Percentiles rank a stretch among this genome's conserved stretches.
Conservation (phyloP, 2,113 vertebrate species). For the Phylloscopus trochilus region DNA sequence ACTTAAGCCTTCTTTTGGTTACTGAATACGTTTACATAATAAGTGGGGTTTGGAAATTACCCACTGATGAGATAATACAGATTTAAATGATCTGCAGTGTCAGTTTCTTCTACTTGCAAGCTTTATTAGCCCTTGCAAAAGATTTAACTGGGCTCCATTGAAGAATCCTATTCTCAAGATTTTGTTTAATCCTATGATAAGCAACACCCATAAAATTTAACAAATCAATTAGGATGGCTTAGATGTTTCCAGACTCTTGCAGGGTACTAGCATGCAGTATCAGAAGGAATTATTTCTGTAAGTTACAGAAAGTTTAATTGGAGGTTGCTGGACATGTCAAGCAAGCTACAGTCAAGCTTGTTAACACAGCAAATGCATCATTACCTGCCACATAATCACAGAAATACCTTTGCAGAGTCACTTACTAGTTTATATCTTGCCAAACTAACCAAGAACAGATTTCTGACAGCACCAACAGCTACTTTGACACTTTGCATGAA, state of each 20-base stretch:
- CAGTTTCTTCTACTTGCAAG: neutral
- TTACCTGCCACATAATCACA: neutral
- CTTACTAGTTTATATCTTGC: neutral
- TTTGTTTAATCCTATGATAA: neutral
- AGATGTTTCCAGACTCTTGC: neutral
- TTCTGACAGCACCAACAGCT: neutral
- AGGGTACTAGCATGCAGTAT: neutral
- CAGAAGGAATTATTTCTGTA: neutral
- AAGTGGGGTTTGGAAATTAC: slow-evolving; percentile 11
- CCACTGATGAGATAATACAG: slow-evolving; percentile 4
- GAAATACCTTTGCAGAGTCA: neutral
- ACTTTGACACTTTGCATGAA: neutral
- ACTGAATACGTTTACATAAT: slow-evolving; percentile 26
- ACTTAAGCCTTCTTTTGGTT: neutral
- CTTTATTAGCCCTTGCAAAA: neutral
- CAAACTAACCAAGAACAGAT: neutral
- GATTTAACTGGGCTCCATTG: neutral
- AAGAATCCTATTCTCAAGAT: neutral
- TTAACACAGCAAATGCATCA: neutral
- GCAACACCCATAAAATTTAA: neutral
- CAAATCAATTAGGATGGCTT: neutral
- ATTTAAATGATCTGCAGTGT: slow-evolving; percentile 23
- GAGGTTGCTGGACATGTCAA: neutral
- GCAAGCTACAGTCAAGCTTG: neutral
- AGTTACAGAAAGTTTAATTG: neutral